Percentiles rank a stretch among this genome's conserved stretches.
Evolutionary conservation across 2,797 vertebrate genomes (phyloP).

Genomic region (Aldrovandia affinis): DNA sequence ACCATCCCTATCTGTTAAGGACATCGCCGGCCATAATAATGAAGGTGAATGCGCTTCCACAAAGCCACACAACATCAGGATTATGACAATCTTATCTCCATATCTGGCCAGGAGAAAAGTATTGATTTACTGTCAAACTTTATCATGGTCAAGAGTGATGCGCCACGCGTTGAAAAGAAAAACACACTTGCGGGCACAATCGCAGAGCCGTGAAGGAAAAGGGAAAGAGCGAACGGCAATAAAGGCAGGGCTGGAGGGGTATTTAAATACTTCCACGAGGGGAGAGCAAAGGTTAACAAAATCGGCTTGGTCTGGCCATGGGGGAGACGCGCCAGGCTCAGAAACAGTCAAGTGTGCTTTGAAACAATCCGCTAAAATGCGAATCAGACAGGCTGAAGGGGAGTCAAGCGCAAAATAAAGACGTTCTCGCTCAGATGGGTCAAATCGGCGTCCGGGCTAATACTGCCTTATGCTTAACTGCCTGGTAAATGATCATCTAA

Average conservation of each 20-base stretch:
- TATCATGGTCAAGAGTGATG: conserved; percentile 81
- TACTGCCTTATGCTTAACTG: neutral
- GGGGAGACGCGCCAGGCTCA: conserved; percentile 1
- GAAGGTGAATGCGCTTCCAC: conserved; percentile 71
- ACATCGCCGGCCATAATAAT: conserved; percentile 77
- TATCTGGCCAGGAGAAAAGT: conserved; percentile 82
- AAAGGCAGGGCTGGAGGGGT: neutral
- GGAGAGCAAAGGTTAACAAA: conserved; percentile 10
- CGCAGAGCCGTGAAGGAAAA: conserved; percentile 53
- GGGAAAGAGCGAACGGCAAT: neutral
- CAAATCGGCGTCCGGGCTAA: neutral
- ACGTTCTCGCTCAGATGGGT: neutral
- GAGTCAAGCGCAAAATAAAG: neutral
- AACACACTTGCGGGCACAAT: conserved; percentile 68
- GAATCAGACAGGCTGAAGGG: neutral
- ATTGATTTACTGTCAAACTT: conserved; percentile 94
- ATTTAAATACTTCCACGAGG: neutral
- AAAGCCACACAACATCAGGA: conserved; percentile 75
- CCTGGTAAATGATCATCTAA: neutral
- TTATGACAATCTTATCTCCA: conserved; percentile 83
- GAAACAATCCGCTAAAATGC: neutral
- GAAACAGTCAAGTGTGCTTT: neutral
- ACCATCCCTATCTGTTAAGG: conserved; percentile 67
- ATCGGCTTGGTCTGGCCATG: neutral
- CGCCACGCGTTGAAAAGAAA: conserved; percentile 65